Evolutionary conservation across 2,797 vertebrate genomes (phyloP).

Genomic region (Chiropotes sagulatus): DNA sequence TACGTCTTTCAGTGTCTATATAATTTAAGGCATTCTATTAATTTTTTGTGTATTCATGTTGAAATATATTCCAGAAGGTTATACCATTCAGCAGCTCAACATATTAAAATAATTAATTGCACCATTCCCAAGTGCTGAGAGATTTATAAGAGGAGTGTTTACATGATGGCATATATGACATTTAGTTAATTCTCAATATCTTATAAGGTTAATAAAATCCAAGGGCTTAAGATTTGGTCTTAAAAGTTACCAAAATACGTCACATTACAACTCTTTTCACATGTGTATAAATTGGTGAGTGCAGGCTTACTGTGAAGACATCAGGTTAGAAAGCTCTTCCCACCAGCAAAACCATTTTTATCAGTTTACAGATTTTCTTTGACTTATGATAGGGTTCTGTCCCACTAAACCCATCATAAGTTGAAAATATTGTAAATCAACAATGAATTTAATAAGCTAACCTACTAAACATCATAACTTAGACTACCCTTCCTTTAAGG

Average conservation of each 20-base stretch:
- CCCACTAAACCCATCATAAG: neutral
- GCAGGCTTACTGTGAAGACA: neutral
- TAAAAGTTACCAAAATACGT: neutral
- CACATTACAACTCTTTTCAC: neutral
- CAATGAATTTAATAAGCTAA: neutral
- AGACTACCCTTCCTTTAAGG: neutral
- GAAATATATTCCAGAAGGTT: neutral
- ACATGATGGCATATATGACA: neutral
- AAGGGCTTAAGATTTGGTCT: neutral
- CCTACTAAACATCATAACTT: neutral
- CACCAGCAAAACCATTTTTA: neutral
- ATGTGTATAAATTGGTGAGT: neutral
- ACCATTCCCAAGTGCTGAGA: neutral
- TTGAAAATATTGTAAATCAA: neutral
- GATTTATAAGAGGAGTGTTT: neutral
- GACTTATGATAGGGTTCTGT: neutral
- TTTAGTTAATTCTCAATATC: neutral
- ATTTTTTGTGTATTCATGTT: neutral
- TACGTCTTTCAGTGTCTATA: neutral
- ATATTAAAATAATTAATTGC: conserved; percentile 41
- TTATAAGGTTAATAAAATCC: conserved; percentile 3
- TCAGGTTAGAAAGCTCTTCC: neutral
- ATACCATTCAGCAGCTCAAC: neutral
- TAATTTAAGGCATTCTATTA: neutral
- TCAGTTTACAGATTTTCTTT: neutral